Base-by-base conservation (phyloP, 1,140 invertebrate genomes). In the Bombus cullumanus region DNA sequence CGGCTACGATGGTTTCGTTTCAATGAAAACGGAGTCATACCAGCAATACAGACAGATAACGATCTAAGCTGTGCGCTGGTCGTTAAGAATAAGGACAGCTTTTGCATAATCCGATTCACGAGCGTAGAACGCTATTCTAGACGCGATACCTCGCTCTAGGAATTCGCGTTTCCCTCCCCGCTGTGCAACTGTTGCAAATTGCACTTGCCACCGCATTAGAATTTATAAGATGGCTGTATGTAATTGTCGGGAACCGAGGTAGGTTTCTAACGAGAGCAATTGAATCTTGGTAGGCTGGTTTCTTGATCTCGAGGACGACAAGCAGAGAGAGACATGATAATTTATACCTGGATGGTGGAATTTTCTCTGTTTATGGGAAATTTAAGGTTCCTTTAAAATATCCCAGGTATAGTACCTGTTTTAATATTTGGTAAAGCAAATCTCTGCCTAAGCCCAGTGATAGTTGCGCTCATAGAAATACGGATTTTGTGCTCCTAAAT, bases 41-140 rank as follows among this genome's bases (percentile, higher is more conserved):
- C 43, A 18, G 74, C 74, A 22, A 22, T 18, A 31, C 64, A 31
- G 75, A 41, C 31, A 39, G 75, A 78, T 78, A 78, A 64, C 28
- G 62, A 78, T 78, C 59, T 39, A 15, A 41, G 75, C 25, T 34
- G 47, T 8, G 74, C 5, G 57, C 43, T 43, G 81, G 73, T 83
- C 74, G 82, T 83, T 83, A 83, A 83, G 82, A 83, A 83, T 83
- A 83, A 83, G 82, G 64, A 83, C 74, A 78, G n/a, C 82, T 78
- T 83, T 83, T 83, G 82, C 82, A 83, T 83, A 83, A 83, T 83
- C 82, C 64, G 74, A 83, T 71, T 83, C 81, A 64, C 81, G 81
- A 74, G 57, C 15, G 39, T 62, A 31, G 15, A 66, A 39, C 25
- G 62, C 75, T 41, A 41, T 78, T 31, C 59, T 39, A 47, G 43